Evolutionary conservation across 2,797 vertebrate genomes (phyloP).

Genomic region (Anabas testudineus): DNA sequence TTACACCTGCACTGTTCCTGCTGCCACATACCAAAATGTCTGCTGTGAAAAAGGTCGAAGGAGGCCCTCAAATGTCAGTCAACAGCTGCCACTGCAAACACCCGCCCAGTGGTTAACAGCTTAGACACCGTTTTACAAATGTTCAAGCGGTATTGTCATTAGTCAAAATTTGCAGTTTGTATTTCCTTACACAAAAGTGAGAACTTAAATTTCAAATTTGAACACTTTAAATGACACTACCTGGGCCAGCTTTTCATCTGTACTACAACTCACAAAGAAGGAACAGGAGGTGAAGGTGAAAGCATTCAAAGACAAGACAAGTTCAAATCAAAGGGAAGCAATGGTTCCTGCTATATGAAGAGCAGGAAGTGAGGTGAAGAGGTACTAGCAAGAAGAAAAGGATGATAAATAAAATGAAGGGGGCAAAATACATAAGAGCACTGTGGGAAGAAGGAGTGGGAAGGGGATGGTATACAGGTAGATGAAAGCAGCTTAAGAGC

Average conservation of each 20-base stretch:
- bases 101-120: background rate
- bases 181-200: background rate
- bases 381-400: conserved; percentile 31
- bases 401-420: conserved; percentile 50
- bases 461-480: conserved; percentile 31
- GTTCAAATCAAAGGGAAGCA: conserved; percentile 42
- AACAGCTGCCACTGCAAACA: background rate
- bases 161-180: background rate
- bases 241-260: background rate
- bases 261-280: conserved; percentile 25
- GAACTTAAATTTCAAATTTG: background rate
- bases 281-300: conserved; percentile 42
- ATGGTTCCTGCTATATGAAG: conserved; percentile 12
- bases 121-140: background rate
- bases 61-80: background rate
- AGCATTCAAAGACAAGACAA: conserved; percentile 53
- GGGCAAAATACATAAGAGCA: conserved; percentile 29
- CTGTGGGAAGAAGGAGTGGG: no score
- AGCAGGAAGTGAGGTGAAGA: conserved; percentile 33
- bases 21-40: background rate
- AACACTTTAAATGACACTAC: background rate
- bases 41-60: background rate
- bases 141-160: background rate
- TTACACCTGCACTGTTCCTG: background rate
- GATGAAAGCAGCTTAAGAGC: conserved; percentile 51